A percentile compares a stretch with the other conserved stretches of the same genome.
phyloP scores from a whole-genome alignment of 1,140 invertebrate genomes.

The Drosophila tropicalis region DNA sequence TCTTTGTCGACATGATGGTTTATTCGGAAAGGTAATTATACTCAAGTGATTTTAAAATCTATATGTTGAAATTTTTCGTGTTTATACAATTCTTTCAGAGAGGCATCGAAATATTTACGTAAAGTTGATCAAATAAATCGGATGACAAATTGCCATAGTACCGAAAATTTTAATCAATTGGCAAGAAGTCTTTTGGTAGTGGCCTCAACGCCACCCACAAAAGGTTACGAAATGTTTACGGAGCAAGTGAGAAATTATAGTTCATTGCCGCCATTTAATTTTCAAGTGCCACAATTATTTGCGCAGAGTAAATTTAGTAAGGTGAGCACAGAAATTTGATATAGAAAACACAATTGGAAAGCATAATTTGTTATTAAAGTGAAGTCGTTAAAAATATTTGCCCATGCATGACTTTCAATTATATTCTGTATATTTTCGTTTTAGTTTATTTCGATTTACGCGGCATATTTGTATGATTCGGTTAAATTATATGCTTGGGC shows the following conservation, averaged over 20 bases:
- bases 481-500: constrained; percentile 95
- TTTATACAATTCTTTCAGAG: constrained; percentile 82
- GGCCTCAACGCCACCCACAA: constrained; percentile 91
- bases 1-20: constrained; percentile 95
- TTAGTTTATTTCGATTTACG: constrained; percentile 95
- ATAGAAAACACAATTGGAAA: too few species aligned
- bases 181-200: constrained; percentile 93
- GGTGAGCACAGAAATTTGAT: constrained; percentile 78
- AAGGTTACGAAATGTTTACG: constrained; percentile 90
- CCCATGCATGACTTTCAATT: not conserved
- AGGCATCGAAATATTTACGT: constrained; percentile 94
- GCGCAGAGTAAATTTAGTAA: constrained; percentile 85
- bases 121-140: constrained; percentile 86
- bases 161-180: constrained; percentile 87
- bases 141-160: constrained; percentile 86
- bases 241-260: constrained; percentile 91
- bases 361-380: not conserved
- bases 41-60: not conserved
- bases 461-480: constrained; percentile 98
- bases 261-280: constrained; percentile 84
- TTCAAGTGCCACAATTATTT: constrained; percentile 83
- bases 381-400: not conserved
- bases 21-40: constrained; percentile 84
- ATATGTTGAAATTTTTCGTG: not conserved
- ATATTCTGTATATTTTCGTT: constrained; percentile 49